phyloP scores from a whole-genome alignment of 2,888 invertebrate species.

The Sesia apiformis region DNA sequence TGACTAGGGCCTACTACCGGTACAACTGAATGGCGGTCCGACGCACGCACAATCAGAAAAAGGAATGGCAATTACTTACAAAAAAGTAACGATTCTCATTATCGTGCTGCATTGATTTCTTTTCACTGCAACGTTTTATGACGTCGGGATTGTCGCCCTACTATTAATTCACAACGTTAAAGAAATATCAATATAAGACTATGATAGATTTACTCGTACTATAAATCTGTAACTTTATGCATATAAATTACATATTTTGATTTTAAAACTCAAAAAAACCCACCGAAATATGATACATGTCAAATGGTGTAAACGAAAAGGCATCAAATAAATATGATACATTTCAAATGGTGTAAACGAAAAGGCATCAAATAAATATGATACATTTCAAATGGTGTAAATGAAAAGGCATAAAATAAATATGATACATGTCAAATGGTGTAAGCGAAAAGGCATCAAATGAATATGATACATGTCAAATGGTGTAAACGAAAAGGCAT shows the following conservation, averaged over 20 bases:
- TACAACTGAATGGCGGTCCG: constrained; percentile 43
- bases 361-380: constrained; percentile 58
- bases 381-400: constrained; percentile 23
- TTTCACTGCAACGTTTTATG: too few relatives aligned
- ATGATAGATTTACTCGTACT: too few relatives aligned
- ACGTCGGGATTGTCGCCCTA: too few relatives aligned
- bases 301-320: constrained; percentile 41
- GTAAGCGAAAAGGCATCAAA: constrained; percentile 56
- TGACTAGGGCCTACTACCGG: constrained; percentile 8
- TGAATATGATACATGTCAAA: constrained; percentile 29
- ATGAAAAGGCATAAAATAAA: constrained; percentile 58
- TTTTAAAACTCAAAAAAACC: too few relatives aligned
- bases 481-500: constrained; percentile 49
- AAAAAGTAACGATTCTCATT: constrained; percentile 13
- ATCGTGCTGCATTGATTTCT: too few relatives aligned
- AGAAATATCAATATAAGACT: too few relatives aligned
- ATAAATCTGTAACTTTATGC: too few relatives aligned
- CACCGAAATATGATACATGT: too few relatives aligned
- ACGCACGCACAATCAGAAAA: constrained; percentile 51
- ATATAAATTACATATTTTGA: too few relatives aligned
- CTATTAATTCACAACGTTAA: too few relatives aligned
- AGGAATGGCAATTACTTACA: constrained; percentile 55
- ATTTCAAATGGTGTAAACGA: constrained; percentile 30
- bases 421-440: constrained; percentile 14
- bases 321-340: constrained; percentile 57